phyloP scores from a whole-genome alignment of 2,113 vertebrate genomes.

The Pyxicephalus adspersus region DNA sequence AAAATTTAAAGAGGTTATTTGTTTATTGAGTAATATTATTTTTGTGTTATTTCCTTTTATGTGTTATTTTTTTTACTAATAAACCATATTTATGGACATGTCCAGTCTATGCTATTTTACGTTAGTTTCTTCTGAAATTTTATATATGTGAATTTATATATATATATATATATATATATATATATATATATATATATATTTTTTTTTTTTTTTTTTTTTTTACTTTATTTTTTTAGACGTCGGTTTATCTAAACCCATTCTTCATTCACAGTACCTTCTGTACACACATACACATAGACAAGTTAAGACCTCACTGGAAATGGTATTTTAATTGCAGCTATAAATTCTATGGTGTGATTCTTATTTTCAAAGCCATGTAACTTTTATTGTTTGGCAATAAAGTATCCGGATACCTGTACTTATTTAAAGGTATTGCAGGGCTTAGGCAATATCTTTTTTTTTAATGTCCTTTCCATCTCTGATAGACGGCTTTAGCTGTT shows the following conservation, averaged over 20 bases:
- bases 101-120: neutral
- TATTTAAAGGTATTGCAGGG: constrained; percentile 38
- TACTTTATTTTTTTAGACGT: neutral
- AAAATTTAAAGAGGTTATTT: too few species aligned
- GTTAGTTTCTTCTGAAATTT: neutral
- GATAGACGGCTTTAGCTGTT: neutral
- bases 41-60: too few species aligned
- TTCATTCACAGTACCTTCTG: constrained; percentile 21
- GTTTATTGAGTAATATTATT: too few species aligned
- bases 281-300: constrained; percentile 27
- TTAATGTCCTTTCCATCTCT: constrained; percentile 17
- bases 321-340: constrained; percentile 34
- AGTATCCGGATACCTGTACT: constrained; percentile 43
- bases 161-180: too few species aligned
- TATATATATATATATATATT: too few species aligned
- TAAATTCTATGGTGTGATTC: constrained; percentile 25
- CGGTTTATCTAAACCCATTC: neutral
- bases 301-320: constrained; percentile 36
- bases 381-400: constrained; percentile 34
- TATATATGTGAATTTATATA: too few species aligned
- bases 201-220: constrained; percentile 1
- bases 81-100: neutral
- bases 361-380: constrained; percentile 40
- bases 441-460: constrained; percentile 19
- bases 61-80: neutral